Base-by-base conservation (phyloP, 2,113 vertebrate genomes). In the Cololabis saira region DNA sequence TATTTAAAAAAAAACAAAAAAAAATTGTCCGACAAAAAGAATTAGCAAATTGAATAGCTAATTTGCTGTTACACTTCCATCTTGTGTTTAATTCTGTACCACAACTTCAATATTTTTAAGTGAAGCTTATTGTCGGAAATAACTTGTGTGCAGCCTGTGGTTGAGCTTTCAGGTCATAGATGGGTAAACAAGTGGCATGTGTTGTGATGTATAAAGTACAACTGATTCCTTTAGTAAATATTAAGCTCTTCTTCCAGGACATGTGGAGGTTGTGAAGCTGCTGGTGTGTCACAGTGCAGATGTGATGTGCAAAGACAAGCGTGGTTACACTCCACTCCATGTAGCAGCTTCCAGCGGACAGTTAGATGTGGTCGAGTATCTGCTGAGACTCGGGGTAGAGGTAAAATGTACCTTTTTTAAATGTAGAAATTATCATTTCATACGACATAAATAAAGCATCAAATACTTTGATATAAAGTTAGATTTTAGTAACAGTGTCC, bases 221-320 rank as follows among this genome's bases (percentile, higher is more conserved):
- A 17, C 24, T 13, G 4, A 27, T 55, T 41, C 18, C 24, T 71
- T 4, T 5, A 13, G n/a, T 74, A 37, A 62, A 68, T 41, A 6
- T 71, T 3, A 12, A 15, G 14, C 45, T 75, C 12, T 67, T 71
- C 44, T 70, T 50, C 50, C 90, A 99, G 97, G 97, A 56, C 95
- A 96, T 82, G 69, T 97, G 92, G 97, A 97, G 50, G 93, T 97
- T n/a, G 85, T 98, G 78, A 98, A 97, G 92, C 92, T 96, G 89
- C 90, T 99, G 83, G 87, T 95, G 69, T 95, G 95, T 2, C 91
- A 94, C 2, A 92, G 94, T 16, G 95, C 94, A 2, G 95, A 97
- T 2, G 93, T 95, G 12, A 89, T 83, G 61, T 96, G 95, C 74
- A 97, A 95, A 78, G 98, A 99, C 89, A 95, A 94, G 81, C 93